Evolutionary conservation across 1,140 invertebrate genomes (phyloP).

Genomic region (Mamestra configurata): DNA sequence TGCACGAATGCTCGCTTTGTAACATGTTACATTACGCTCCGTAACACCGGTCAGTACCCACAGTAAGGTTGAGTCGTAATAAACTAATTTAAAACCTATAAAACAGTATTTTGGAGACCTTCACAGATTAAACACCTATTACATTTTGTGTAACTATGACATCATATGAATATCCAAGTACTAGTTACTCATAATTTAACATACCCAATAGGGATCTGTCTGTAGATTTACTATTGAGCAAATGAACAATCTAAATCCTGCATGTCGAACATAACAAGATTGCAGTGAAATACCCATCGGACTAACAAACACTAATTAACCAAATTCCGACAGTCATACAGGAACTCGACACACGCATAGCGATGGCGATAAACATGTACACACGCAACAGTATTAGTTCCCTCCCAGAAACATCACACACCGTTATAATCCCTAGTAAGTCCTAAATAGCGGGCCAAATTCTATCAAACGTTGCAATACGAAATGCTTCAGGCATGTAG

Average conservation of each 20-base stretch:
- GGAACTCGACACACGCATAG: conserved; percentile 9
- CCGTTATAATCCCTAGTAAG: conserved; percentile 20
- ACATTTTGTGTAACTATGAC: too few species aligned
- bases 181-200: too few species aligned
- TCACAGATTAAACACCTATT: too few species aligned
- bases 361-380: conserved; percentile 5
- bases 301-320: conserved; percentile 50
- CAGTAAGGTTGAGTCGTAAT: too few species aligned
- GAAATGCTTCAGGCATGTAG: background rate
- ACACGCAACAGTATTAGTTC: conserved; percentile 6
- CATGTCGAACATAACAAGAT: conserved; percentile 36
- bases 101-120: background rate
- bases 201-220: too few species aligned
- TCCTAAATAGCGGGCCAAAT: background rate
- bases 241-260: background rate
- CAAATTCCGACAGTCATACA: conserved; percentile 45
- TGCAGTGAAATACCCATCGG: conserved; percentile 21
- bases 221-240: background rate
- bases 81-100: too few species aligned
- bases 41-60: too few species aligned
- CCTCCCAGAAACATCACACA: background rate
- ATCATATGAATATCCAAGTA: too few species aligned
- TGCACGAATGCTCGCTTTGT: too few species aligned
- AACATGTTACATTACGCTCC: too few species aligned
- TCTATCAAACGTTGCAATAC: background rate